These are phyloP conservation scores for Lamellibrachia satsuma DNA, from an alignment of 2,888 invertebrate species.

Conservation along the genomic window DNA sequence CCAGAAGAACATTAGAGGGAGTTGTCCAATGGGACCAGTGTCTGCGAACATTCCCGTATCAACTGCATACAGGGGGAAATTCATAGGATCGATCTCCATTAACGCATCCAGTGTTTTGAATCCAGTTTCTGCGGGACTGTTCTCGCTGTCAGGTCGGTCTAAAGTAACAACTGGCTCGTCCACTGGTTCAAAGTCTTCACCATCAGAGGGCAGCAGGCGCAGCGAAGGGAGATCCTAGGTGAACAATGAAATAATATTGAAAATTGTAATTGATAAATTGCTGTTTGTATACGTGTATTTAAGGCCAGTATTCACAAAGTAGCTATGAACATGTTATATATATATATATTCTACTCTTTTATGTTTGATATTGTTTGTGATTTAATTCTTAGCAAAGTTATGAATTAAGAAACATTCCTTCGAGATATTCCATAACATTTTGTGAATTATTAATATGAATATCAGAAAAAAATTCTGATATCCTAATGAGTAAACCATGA, in stretches of 20 bases:
- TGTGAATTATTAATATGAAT: not conserved
- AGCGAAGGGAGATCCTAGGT: not conserved
- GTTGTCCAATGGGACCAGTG: constrained; percentile 54
- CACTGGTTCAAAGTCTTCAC: not conserved
- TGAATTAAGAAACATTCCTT: not conserved
- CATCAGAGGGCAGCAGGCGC: not conserved
- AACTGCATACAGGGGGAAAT: constrained; percentile 56
- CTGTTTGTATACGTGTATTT: not conserved
- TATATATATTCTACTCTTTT: too few species aligned
- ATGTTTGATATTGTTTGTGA: not conserved
- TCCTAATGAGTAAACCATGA: not conserved
- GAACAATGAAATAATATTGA: not conserved
- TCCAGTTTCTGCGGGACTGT: constrained; percentile 19
- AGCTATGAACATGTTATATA: too few species aligned
- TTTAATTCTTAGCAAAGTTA: not conserved
- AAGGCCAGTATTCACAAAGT: not conserved
- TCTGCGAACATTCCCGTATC: constrained; percentile 47
- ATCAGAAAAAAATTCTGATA: not conserved
- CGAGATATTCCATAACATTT: not conserved
- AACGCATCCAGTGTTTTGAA: constrained; percentile 18
- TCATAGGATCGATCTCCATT: constrained; percentile 41
- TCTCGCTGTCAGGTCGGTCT: constrained; percentile 7
- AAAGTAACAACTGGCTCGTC: not conserved
- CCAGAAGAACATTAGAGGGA: constrained; percentile 59
- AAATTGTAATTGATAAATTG: not conserved